These are phyloP conservation scores for Elachura formosa DNA, from an alignment of 2,113 vertebrate genomes.

Conservation along the genomic window DNA sequence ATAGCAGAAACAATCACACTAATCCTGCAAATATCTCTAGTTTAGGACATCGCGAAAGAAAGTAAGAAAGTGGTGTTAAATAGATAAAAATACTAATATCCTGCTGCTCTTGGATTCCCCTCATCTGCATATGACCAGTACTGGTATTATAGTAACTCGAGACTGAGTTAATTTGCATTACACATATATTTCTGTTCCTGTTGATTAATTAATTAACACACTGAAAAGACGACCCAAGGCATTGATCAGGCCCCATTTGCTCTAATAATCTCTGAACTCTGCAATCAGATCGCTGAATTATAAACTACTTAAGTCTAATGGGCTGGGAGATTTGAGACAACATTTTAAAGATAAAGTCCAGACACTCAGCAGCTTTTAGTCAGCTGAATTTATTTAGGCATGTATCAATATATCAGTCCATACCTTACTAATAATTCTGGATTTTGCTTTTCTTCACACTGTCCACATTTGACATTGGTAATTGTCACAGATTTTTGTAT, in stretches of 20 bases:
- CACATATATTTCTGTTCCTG: not conserved
- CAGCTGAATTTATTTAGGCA: not conserved
- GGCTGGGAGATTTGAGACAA: not conserved
- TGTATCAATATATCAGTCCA: not conserved
- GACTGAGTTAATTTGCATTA: not conserved
- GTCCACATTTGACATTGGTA: not conserved
- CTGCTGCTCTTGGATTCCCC: not conserved
- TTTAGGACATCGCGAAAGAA: not conserved
- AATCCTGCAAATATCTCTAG: not conserved
- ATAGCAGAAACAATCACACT: not conserved
- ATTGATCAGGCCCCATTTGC: not conserved
- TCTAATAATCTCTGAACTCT: slow-evolving; percentile 11
- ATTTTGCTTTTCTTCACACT: not conserved
- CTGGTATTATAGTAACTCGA: not conserved
- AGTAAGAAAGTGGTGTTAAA: not conserved
- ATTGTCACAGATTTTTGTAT: not conserved
- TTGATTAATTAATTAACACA: slow-evolving; percentile 22
- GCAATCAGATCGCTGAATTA: slow-evolving; percentile 1
- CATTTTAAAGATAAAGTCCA: not conserved
- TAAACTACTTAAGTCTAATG: not conserved
- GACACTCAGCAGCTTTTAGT: not conserved
- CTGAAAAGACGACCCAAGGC: not conserved
- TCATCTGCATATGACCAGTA: not conserved
- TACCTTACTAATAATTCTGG: not conserved
- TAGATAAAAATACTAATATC: not conserved